phyloP scores from a whole-genome alignment of 2,888 invertebrate species.

The Ellobium chinense region DNA sequence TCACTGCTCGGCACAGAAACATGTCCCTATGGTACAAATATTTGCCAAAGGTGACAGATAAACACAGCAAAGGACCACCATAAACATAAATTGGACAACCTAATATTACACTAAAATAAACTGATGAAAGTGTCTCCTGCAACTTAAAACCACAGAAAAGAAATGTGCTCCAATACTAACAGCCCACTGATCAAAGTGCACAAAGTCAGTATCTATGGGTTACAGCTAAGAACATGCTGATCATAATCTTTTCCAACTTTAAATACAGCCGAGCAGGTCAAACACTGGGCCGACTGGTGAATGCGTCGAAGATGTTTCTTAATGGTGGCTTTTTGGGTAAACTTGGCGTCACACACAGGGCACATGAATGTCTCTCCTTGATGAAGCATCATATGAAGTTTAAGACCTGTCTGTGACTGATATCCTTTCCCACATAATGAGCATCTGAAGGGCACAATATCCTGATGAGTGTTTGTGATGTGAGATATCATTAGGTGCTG shows the following conservation, averaged over 20 bases:
- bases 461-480: not conserved
- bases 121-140: too few species aligned
- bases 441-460: not conserved
- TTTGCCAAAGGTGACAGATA: too few species aligned
- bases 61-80: too few species aligned
- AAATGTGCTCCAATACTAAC: too few species aligned
- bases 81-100: too few species aligned
- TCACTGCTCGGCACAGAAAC: too few species aligned
- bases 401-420: not conserved
- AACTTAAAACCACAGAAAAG: too few species aligned
- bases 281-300: constrained; percentile 23
- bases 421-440: constrained; percentile 27
- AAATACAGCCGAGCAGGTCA: constrained; percentile 1
- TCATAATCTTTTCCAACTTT: constrained; percentile 6
- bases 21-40: too few species aligned
- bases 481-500: not conserved
- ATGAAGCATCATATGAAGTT: not conserved
- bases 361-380: constrained; percentile 26
- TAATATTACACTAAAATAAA: too few species aligned
- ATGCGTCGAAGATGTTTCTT: constrained; percentile 12
- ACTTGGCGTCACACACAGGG: constrained; percentile 35
- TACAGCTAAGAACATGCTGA: constrained; percentile 41
- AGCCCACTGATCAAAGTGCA: too few species aligned
- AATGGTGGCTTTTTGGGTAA: constrained; percentile 25
- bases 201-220: too few species aligned